Evolutionary conservation across 2,888 invertebrate genomes (phyloP).

Genomic region (Sabatieria punctata): DNA sequence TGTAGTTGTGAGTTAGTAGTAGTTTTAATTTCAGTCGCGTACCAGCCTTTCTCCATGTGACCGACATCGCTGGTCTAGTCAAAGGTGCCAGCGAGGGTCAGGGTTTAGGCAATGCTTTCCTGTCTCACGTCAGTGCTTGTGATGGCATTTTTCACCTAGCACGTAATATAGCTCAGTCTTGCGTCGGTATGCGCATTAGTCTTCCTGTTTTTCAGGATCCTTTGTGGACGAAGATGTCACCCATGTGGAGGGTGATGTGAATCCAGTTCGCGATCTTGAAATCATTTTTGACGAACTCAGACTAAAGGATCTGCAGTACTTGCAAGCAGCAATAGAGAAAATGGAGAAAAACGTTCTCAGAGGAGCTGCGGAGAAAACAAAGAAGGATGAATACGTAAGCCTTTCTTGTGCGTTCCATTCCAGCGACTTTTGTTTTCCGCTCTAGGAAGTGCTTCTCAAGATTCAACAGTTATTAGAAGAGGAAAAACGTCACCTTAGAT

Average conservation of each 20-base stretch:
- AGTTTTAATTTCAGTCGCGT: constrained; percentile 46
- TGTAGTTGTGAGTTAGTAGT: background rate
- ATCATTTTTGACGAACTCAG: constrained; percentile 88
- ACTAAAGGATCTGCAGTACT: constrained; percentile 70
- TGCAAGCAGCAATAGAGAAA: constrained; percentile 64
- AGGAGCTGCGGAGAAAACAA: constrained; percentile 80
- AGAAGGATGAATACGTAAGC: constrained; percentile 83
- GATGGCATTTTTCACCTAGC: constrained; percentile 78
- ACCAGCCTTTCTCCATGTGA: constrained; percentile 88
- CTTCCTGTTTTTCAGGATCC: constrained; percentile 36
- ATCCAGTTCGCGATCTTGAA: constrained; percentile 86
- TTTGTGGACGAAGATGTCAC: constrained; percentile 95
- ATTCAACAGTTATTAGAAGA: constrained; percentile 64
- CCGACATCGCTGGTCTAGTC: constrained; percentile 94
- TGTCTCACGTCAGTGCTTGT: constrained; percentile 94
- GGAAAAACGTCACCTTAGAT: constrained; percentile 79
- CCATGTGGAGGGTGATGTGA: constrained; percentile 94
- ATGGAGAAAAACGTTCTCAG: constrained; percentile 54
- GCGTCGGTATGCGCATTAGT: background rate
- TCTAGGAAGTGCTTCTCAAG: constrained; percentile 66
- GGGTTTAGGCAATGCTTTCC: constrained; percentile 92
- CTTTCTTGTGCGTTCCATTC: constrained; percentile 1
- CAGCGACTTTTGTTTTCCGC: constrained; percentile 14
- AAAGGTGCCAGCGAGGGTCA: constrained; percentile 95
- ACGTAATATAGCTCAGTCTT: background rate